Percentiles rank a stretch among this genome's conserved stretches.
Conservation (phyloP, 2,888 invertebrate species). For the Eupeodes latifasciatus region DNA sequence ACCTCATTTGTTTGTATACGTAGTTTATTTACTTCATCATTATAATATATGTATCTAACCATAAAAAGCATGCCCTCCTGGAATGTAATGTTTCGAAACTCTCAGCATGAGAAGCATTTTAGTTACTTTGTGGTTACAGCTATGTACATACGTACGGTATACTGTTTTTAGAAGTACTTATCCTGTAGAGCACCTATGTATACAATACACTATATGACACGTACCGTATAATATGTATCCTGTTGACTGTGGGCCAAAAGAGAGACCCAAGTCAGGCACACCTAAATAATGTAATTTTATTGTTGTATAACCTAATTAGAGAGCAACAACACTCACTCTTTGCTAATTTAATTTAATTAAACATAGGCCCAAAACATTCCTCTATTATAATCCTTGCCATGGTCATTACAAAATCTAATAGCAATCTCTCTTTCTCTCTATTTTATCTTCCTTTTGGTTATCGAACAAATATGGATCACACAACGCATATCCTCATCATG, state of each 20-base stretch:
- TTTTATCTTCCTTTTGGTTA: slow-evolving; percentile 52
- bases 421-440: slow-evolving; percentile 46
- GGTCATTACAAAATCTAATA: slow-evolving; percentile 55
- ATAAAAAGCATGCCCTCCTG: slow-evolving; percentile 54
- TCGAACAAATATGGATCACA: slow-evolving; percentile 44
- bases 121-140: slow-evolving; percentile 47
- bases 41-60: slow-evolving; percentile 28
- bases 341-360: slow-evolving; percentile 73
- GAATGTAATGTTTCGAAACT: slow-evolving; percentile 35
- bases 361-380: slow-evolving; percentile 58
- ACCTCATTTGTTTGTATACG: not conserved
- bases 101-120: slow-evolving; percentile 56
- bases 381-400: slow-evolving; percentile 17
- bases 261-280: slow-evolving; percentile 14
- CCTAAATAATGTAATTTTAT: slow-evolving; percentile 8
- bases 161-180: slow-evolving; percentile 41
- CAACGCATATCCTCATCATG: not conserved
- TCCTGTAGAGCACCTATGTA: slow-evolving; percentile 22
- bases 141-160: not conserved
- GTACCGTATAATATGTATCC: slow-evolving; percentile 25
- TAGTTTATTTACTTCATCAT: slow-evolving; percentile 26
- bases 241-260: slow-evolving; percentile 27
- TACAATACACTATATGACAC: slow-evolving; percentile 2
- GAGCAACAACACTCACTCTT: slow-evolving; percentile 57
- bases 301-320: slow-evolving; percentile 61